Conservation (phyloP, 2,797 vertebrate species). For the Borostomias antarcticus region DNA sequence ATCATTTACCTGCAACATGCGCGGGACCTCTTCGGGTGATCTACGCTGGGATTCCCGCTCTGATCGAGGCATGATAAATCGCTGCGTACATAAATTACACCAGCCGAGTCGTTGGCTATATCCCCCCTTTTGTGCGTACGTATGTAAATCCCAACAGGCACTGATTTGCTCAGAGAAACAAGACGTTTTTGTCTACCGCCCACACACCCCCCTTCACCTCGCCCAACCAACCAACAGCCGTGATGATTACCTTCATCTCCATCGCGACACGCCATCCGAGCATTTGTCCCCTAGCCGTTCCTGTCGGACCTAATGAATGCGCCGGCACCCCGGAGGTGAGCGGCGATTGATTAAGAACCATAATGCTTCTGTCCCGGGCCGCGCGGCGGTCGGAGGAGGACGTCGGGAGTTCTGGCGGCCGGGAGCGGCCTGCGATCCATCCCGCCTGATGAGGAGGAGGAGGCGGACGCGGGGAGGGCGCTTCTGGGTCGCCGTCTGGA, state of each 20-base stretch:
- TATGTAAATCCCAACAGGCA: slow-evolving; percentile 63
- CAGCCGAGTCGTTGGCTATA: slow-evolving; percentile 50
- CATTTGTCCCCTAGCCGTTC: slow-evolving; percentile 72
- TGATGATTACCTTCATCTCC: slow-evolving; percentile 67
- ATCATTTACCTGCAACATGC: slow-evolving; percentile 67
- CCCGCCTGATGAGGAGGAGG: slow-evolving; percentile 75
- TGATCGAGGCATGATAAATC: slow-evolving; percentile 71
- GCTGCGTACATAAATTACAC: slow-evolving; percentile 62
- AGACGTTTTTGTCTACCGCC: slow-evolving; percentile 54
- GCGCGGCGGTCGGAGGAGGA: slow-evolving; percentile 50
- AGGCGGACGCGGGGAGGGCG: slow-evolving; percentile 69
- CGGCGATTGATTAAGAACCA: slow-evolving; percentile 79
- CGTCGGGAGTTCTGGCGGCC: slow-evolving; percentile 62
- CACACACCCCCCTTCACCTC: not conserved
- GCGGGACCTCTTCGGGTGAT: slow-evolving; percentile 59
- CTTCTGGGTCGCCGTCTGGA: slow-evolving; percentile 69
- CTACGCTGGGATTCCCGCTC: slow-evolving; percentile 53
- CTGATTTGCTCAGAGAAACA: slow-evolving; percentile 60
- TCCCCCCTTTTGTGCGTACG: slow-evolving; percentile 35
- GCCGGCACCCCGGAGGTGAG: slow-evolving; percentile 75
- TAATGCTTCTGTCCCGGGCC: slow-evolving; percentile 67
- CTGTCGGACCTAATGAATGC: slow-evolving; percentile 76
- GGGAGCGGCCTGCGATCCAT: slow-evolving; percentile 61
- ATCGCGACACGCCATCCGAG: slow-evolving; percentile 69
- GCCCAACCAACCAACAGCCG: not conserved